A percentile compares a stretch with the other conserved stretches of the same genome.
phyloP scores from a whole-genome alignment of 1,140 invertebrate genomes.

The Chrysopa pallens region DNA sequence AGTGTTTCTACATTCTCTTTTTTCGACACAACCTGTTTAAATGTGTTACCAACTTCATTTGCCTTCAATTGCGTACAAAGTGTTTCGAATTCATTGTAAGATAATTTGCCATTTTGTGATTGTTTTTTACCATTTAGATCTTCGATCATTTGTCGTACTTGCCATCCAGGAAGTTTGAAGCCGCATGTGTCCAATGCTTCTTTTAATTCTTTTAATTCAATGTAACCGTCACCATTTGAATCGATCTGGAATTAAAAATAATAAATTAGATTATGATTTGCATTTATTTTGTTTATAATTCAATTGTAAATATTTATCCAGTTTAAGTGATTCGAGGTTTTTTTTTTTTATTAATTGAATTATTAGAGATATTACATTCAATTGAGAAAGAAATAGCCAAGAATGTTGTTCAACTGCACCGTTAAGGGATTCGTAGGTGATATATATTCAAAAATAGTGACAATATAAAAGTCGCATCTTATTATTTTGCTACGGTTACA shows the following conservation, averaged over 20 bases:
- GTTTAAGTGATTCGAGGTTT: no score
- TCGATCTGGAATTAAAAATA: constrained; percentile 48
- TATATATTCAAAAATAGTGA: no score
- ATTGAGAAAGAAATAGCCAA: no score
- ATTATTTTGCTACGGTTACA: no score
- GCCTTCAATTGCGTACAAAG: constrained; percentile 77
- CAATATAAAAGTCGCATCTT: no score
- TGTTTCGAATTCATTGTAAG: constrained; percentile 77
- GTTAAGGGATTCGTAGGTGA: no score
- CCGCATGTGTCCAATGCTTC: constrained; percentile 77
- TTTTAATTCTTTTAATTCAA: constrained; percentile 76
- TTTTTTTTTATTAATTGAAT: no score
- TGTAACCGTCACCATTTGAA: constrained; percentile 75
- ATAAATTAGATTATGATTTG: no score
- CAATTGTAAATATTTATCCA: no score
- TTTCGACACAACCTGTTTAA: constrained; percentile 84
- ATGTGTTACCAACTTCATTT: constrained; percentile 74
- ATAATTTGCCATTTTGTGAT: constrained; percentile 54
- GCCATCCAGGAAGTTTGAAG: constrained; percentile 84
- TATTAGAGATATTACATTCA: no score
- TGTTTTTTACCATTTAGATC: constrained; percentile 61
- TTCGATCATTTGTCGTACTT: constrained; percentile 76
- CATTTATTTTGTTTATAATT: no score
- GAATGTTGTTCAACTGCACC: no score
- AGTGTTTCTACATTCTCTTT: constrained; percentile 84